Percentiles rank a stretch among this genome's conserved stretches.
Evolutionary conservation across 2,888 invertebrate species (phyloP).

Genomic region (Platypus cylindrus): DNA sequence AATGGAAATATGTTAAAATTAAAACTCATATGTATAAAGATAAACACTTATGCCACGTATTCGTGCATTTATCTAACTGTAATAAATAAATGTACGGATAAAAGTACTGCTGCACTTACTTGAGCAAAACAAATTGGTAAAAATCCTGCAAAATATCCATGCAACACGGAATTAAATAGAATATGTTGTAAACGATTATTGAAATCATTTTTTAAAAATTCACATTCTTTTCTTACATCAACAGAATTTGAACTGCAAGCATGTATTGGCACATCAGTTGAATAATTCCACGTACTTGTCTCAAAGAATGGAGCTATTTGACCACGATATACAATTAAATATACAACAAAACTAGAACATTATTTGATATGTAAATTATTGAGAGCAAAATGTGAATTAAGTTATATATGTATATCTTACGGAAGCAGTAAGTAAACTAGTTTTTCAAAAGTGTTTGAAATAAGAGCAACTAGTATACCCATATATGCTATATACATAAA

Average conservation of each 20-base stretch:
- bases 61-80: no score
- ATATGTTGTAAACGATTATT: constrained; percentile 82
- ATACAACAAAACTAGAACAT: constrained; percentile 36
- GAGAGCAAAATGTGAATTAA: constrained; percentile 1
- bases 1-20: no score
- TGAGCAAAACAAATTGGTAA: constrained; percentile 84
- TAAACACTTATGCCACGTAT: no score
- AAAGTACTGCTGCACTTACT: no score
- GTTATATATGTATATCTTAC: constrained; percentile 46
- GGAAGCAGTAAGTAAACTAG: constrained; percentile 84
- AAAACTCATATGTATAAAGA: no score
- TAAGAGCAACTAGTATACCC: no score
- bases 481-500: no score
- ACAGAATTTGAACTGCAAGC: constrained; percentile 61
- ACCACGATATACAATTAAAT: constrained; percentile 71
- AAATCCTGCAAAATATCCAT: constrained; percentile 80
- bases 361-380: not conserved
- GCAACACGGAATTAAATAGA: constrained; percentile 61
- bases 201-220: constrained; percentile 72
- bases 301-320: constrained; percentile 68
- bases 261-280: constrained; percentile 50
- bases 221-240: constrained; percentile 73
- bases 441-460: no score
- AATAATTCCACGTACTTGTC: constrained; percentile 33
- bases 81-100: no score